Base-by-base conservation (phyloP, 2,888 invertebrate genomes). In the Himalopsyche tibetana region DNA sequence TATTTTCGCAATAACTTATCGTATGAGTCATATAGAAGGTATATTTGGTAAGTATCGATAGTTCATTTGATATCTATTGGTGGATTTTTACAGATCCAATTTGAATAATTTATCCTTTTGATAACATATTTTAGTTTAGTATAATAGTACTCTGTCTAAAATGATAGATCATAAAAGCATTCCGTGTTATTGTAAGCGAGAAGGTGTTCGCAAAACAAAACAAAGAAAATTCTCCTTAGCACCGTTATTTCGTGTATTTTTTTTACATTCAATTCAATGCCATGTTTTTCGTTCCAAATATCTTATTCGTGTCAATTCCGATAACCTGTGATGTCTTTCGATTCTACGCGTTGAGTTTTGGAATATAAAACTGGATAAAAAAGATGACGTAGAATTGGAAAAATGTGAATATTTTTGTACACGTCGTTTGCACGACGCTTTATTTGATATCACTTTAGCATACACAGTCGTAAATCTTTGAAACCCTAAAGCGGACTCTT, bases 331-430 rank as follows among this genome's bases (percentile, higher is more conserved):
- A 63, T 63, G 63, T 63, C 9, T 63, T 63, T 63, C 63, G 28
- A 63, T 63, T 63, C 28, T 63, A 19, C 63, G 2, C 19, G 28
- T 19, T 63, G 19, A 63, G 63, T 63, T n/a, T 63, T 5, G 28
- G 63, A 63, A n/a, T 63, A 63, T 63, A 63, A 63, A 63, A 63
- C 19, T 63, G 63, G 15, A 17, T n/a, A n/a, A 56, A 63, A 63
- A 19, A 63, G 63, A 63, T 63, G 63, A 63, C 63, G 15, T 1
- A 63, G 28, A 63, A 51, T 51, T 15, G 15, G 51, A 51, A 51
- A 28, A 51, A 51, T 51, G 51, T 15, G 51, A 51, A 51, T 51
- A 51, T 51, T 5, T 15, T 51, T 12, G 51, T 15, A 51, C 51
- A 51, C 51, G 51, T 51, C 51, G 51, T 51, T 51, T 15, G 51